Base-by-base conservation (phyloP, 2,113 vertebrate genomes). In the Picathartes gymnocephalus region DNA sequence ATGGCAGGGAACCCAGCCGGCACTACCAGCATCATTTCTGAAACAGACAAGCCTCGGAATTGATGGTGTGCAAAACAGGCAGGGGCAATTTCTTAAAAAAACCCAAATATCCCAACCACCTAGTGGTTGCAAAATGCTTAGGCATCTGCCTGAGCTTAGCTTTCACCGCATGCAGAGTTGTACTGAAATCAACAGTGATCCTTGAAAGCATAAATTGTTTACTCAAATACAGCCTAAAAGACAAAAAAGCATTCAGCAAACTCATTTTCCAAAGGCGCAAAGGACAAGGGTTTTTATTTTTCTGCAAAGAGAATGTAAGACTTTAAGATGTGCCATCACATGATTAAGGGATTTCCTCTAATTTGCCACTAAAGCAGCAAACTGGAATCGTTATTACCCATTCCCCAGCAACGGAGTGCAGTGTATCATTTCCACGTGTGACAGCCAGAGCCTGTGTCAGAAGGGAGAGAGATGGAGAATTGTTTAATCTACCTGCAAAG, bases 371-470 rank as follows among this genome's bases (percentile, higher is more conserved):
- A 16, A 54, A 1, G 0, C 3, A 78, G n/a, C 22, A 64, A 90
- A 50, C 31, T 39, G 20, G n/a, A 61, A 66, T 31, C 0, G 0
- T 53, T 45, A 27, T 35, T 65, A 33, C 4, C 11, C 18, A 17
- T 30, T 74, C 48, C 42, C 28, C 48, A 81, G 44, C 47, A 71
- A 24, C 13, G 13, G n/a, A n/a, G 16, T 50, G n/a, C 28, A 45
- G 20, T 1, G 11, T 28, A 22, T 28, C 6, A 40, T 30, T 77
- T 69, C 68, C 14, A 12, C 0, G 0, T 35, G 56, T 2, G 2
- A 44, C 4, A 66, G 12, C n/a, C n/a, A 44, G 53, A 86, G 39
- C 25, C 44, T 15, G 24, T 7, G 53, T 24, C 14, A 18, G n/a
- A 2, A 50, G 21, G 71, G 15, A 73, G 21, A 64, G 62, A 44